Base-by-base conservation (phyloP, 1,140 invertebrate genomes). In the Saccostrea glomerata region DNA sequence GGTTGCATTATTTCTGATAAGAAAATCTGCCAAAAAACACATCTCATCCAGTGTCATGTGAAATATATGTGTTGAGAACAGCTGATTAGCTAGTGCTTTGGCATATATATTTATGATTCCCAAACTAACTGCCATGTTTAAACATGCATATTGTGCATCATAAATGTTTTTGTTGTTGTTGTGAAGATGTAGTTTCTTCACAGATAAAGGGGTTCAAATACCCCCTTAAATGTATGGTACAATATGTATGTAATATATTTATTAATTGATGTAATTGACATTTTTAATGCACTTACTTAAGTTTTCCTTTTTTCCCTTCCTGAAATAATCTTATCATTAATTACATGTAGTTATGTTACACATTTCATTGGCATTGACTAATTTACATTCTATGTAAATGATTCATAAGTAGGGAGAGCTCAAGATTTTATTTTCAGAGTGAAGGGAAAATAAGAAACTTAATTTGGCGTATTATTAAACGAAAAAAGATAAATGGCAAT, bases 401-500 rank as follows among this genome's bases (percentile, higher is more conserved):
- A 77, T 77, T 77, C 70, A 77, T 25, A 13, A 4, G 70, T 77
- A 66, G 70, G n/a, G 17, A 63, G 58, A 63, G 58, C 58, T 63
- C 58, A 63, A 63, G 70, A 36, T 30, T 77, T 12, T 77, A 77
- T 77, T 77, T 77, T 77, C 70, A 77, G 25, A 77, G 25, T 77
- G 70, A 77, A 77, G 70, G 70, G 70, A 77, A 77, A 77, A 77
- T 77, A 25, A 30, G 70, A 77, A 77, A 77, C 30, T 77, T 3
- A 15, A 25, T 73, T 70, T 77, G 25, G 7, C 25, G 25, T 77
- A 36, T 25, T 77, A 77, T 77, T 30, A 30, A 77, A 77, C 70
- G 70, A 77, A 77, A 77, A 60, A 25, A 77, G 70, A 77, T 25
- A 77, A 77, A 77, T 77, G 70, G 70, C 70, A 77, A 77, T 77